A percentile compares a stretch with the other conserved stretches of the same genome.
These are phyloP conservation scores for Tachyglossus aculeatus DNA, from an alignment of 2,797 vertebrate genomes.

Conservation along the genomic window DNA sequence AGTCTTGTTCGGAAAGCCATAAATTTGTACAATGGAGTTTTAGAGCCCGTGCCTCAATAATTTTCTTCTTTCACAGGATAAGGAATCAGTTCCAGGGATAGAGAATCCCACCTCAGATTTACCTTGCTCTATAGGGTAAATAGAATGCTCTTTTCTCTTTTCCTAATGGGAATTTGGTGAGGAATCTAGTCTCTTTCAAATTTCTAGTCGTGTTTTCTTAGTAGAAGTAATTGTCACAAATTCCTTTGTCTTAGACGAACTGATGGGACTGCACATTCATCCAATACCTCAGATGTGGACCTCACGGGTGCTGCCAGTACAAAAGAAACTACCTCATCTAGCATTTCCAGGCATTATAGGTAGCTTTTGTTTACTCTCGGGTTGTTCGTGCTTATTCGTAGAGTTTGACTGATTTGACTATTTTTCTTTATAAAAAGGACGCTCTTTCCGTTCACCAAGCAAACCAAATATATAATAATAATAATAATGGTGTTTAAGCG, in stretches of 20 bases:
- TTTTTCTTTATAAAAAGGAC: constrained; percentile 4
- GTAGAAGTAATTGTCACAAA: too few species aligned
- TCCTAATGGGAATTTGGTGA: constrained; percentile 19
- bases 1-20: too few species aligned
- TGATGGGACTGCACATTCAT: constrained; percentile 86
- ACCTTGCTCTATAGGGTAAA: constrained; percentile 86
- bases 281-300: constrained; percentile 92
- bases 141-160: constrained; percentile 50
- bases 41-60: background rate
- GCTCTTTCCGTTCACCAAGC: too few species aligned
- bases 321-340: constrained; percentile 99
- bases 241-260: constrained; percentile 75
- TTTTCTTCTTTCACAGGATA: constrained; percentile 68
- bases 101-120: constrained; percentile 84
- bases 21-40: background rate
- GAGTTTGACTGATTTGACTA: constrained; percentile 10
- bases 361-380: constrained; percentile 52
- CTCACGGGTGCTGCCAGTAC: constrained; percentile 90
- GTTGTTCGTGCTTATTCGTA: background rate
- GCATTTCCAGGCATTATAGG: constrained; percentile 93
- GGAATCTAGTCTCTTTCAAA: too few species aligned
- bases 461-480: too few species aligned
- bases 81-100: constrained; percentile 76
- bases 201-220: too few species aligned
- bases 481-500: too few species aligned